A percentile compares a stretch with the other conserved stretches of the same genome.
Conservation (phyloP, 2,113 vertebrate genomes). For the Ailurus styani region DNA sequence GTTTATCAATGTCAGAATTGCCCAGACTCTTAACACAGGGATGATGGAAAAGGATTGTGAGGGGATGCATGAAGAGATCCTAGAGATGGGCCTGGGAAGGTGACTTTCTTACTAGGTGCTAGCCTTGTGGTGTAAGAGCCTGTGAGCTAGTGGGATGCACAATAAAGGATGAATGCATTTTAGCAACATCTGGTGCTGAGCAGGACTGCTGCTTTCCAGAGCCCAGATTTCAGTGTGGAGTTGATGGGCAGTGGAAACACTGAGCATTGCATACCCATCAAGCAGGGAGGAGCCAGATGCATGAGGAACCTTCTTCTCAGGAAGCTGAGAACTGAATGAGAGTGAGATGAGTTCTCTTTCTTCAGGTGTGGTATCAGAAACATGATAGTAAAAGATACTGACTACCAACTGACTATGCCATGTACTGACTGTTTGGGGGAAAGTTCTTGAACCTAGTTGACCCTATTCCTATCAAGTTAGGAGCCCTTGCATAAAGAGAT, state of each 20-base stretch:
- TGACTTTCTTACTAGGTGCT: background rate
- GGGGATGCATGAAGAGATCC: background rate
- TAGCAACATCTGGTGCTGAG: background rate
- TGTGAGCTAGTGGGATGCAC: background rate
- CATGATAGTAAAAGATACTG: background rate
- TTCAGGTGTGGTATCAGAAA: background rate
- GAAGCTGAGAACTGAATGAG: background rate
- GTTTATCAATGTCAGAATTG: too few species aligned
- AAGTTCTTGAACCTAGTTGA: background rate
- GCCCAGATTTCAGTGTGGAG: background rate
- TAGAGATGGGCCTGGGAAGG: background rate
- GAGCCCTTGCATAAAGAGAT: background rate
- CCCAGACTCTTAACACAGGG: background rate
- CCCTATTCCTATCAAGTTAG: background rate
- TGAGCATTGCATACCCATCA: background rate
- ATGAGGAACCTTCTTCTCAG: background rate
- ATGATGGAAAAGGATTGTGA: background rate
- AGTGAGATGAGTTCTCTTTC: background rate
- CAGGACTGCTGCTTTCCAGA: background rate
- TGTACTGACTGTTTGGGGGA: background rate
- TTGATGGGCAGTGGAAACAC: background rate
- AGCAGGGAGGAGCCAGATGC: background rate
- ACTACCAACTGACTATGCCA: background rate
- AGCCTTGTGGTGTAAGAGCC: background rate
- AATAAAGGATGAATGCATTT: background rate